Evolutionary conservation across 1,140 invertebrate species (phyloP).

Genomic region (Zaprionus kolodkinae): DNA sequence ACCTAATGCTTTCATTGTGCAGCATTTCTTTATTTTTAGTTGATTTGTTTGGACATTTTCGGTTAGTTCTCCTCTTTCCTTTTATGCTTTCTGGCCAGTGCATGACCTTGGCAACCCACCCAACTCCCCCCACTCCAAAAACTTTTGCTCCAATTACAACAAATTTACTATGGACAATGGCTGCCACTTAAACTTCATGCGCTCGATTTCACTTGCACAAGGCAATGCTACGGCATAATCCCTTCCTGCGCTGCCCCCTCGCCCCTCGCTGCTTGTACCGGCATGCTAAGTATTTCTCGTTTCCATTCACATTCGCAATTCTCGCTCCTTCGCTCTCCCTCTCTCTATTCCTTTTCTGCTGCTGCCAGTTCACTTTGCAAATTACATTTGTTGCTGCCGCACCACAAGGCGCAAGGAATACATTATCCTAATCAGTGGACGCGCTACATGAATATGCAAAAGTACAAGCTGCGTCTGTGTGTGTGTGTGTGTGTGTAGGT

Average conservation of each 20-base stretch:
- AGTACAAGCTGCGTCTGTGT: background rate
- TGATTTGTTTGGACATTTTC: slow-evolving; percentile 74
- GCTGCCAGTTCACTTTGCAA: slow-evolving; percentile 55
- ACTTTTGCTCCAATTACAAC: slow-evolving; percentile 60
- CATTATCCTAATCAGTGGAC: slow-evolving; percentile 21
- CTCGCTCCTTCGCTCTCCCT: slow-evolving; percentile 1
- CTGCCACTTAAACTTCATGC: slow-evolving; percentile 69
- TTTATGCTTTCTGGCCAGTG: slow-evolving; percentile 7
- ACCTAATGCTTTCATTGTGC: slow-evolving; percentile 76
- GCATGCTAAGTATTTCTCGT: background rate
- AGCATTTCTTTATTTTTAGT: slow-evolving; percentile 71
- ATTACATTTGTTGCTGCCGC: slow-evolving; percentile 54
- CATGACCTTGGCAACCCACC: slow-evolving; percentile 56
- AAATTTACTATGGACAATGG: slow-evolving; percentile 55
- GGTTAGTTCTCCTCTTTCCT: slow-evolving; percentile 40
- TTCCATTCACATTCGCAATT: background rate
- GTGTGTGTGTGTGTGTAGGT: background rate
- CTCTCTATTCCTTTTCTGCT: slow-evolving; percentile 6
- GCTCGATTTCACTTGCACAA: slow-evolving; percentile 76
- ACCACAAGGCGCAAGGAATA: slow-evolving; percentile 19
- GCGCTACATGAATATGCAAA: background rate
- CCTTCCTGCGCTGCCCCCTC: slow-evolving; percentile 23
- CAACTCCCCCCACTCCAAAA: background rate
- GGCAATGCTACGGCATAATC: slow-evolving; percentile 61
- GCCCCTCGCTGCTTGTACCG: background rate